phyloP scores from a whole-genome alignment of 2,113 vertebrate genomes.

The Ardeotis arabs region DNA sequence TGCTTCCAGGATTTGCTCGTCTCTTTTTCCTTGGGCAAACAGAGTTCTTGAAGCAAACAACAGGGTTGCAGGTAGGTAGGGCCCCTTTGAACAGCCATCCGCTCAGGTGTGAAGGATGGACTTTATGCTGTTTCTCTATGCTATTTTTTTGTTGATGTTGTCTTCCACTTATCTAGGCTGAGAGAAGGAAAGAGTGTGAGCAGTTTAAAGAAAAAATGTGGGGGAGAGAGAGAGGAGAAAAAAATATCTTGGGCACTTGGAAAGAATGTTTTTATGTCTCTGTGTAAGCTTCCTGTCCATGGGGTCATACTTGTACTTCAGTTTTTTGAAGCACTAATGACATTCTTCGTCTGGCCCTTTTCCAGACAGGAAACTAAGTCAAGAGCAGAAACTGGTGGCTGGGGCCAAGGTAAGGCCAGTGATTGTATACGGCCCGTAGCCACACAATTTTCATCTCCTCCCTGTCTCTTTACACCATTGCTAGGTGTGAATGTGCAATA shows the following conservation, averaged over 20 bases:
- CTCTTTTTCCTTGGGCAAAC: slow-evolving; percentile 67
- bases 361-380: background rate
- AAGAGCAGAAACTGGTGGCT: slow-evolving; percentile 13
- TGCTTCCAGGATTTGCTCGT: slow-evolving; percentile 69
- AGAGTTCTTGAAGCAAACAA: slow-evolving; percentile 65
- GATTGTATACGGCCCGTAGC: background rate
- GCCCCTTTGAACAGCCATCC: slow-evolving; percentile 54
- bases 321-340: background rate
- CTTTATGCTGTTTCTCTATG: slow-evolving; percentile 50
- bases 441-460: slow-evolving; percentile 30
- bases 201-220: background rate
- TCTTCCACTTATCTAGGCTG: slow-evolving; percentile 5
- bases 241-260: background rate
- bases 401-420: background rate
- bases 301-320: slow-evolving; percentile 17
- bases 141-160: slow-evolving; percentile 33
- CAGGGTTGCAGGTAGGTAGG: slow-evolving; percentile 73
- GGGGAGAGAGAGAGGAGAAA: slow-evolving; percentile 42
- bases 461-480: slow-evolving; percentile 43
- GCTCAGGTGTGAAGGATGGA: slow-evolving; percentile 34
- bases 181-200: slow-evolving; percentile 3
- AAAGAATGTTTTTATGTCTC: background rate
- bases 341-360: slow-evolving; percentile 12
- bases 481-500: background rate
- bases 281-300: background rate